A percentile compares a stretch with the other conserved stretches of the same genome.
Evolutionary conservation across 2,797 vertebrate species (phyloP).

Genomic region (Hybognathus amarus): DNA sequence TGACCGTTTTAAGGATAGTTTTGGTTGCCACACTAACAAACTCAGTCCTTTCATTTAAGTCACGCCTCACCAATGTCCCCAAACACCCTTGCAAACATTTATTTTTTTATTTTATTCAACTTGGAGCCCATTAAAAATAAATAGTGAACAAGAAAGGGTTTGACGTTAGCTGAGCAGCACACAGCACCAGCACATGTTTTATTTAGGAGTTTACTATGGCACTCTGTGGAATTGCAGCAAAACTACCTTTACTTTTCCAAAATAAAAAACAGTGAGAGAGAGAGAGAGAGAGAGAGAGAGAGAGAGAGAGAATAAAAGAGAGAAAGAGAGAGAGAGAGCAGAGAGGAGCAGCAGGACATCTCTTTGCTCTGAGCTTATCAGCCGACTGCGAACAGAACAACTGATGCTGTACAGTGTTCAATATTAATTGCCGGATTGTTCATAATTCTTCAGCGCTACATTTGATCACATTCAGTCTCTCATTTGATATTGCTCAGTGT

Average conservation of each 20-base stretch:
- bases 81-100: constrained; percentile 30
- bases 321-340: neutral
- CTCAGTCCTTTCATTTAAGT: constrained; percentile 16
- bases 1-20: neutral
- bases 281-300: neutral
- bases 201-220: constrained; percentile 75
- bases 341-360: constrained; percentile 17
- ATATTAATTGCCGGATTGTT: constrained; percentile 4
- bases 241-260: constrained; percentile 31
- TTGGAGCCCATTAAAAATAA: constrained; percentile 75
- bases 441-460: constrained; percentile 28
- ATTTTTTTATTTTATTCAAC: constrained; percentile 66
- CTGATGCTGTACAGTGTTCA: neutral
- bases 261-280: constrained; percentile 13
- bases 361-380: constrained; percentile 20
- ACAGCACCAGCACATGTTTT: constrained; percentile 76
- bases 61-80: constrained; percentile 57
- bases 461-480: constrained; percentile 29
- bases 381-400: constrained; percentile 25
- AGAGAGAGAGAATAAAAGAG: too few species aligned
- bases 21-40: neutral
- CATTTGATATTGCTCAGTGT: constrained; percentile 36
- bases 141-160: constrained; percentile 71
- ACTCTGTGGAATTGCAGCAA: constrained; percentile 62
- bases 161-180: constrained; percentile 72